Evolutionary conservation across 2,888 invertebrate species (phyloP).

Genomic region (Limnephilus rhombicus): DNA sequence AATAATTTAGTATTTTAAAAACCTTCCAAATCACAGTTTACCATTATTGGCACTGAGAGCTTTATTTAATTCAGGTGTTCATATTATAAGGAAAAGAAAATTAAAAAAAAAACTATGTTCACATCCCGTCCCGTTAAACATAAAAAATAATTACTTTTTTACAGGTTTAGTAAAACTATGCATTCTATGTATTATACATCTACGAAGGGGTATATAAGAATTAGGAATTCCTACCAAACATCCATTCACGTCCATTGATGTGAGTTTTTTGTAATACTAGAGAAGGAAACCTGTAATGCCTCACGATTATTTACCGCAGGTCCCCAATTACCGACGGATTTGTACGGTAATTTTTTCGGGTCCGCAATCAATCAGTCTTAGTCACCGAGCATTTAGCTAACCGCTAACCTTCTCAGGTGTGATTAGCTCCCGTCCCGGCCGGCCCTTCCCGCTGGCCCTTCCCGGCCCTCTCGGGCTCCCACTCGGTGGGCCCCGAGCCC

Average conservation of each 20-base stretch:
- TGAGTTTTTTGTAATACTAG: neutral
- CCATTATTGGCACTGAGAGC: no score
- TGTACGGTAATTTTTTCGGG: slow-evolving; percentile 48
- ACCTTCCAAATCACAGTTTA: no score
- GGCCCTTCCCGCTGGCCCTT: neutral
- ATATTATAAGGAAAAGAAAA: no score
- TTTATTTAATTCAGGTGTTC: no score
- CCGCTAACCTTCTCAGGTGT: slow-evolving; percentile 62
- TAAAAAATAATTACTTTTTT: neutral
- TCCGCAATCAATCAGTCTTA: slow-evolving; percentile 54
- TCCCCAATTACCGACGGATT: slow-evolving; percentile 42
- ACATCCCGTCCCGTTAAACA: neutral
- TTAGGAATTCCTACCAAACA: neutral
- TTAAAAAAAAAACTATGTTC: neutral
- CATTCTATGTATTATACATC: neutral
- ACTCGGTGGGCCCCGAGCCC: neutral
- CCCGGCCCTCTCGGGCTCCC: neutral
- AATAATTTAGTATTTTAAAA: no score
- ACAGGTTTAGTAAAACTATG: neutral
- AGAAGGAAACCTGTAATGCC: neutral
- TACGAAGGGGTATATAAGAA: no score
- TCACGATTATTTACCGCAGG: neutral
- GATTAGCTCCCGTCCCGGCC: slow-evolving; percentile 48
- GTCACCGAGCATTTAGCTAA: slow-evolving; percentile 48
- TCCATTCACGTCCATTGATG: neutral